Evolutionary conservation across 2,888 invertebrate species (phyloP).

Genomic region (Melinopterus prodromus): DNA sequence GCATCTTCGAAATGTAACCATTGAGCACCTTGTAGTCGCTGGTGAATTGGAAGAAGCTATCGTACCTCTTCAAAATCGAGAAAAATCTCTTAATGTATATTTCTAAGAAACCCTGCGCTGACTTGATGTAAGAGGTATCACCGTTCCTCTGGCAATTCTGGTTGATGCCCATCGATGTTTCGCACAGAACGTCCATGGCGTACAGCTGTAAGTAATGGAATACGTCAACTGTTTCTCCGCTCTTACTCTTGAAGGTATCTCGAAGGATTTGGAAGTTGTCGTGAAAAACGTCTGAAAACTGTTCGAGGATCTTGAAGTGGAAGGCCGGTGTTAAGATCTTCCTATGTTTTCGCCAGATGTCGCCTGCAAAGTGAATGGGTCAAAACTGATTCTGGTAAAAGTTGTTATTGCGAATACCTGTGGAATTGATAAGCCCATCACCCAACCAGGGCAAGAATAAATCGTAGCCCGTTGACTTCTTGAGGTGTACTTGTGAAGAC

Average conservation of each 20-base stretch:
- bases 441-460: conserved; percentile 44
- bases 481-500: conserved; percentile 42
- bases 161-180: conserved; percentile 44
- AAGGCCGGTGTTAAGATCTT: conserved; percentile 62
- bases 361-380: conserved; percentile 28
- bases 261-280: conserved; percentile 61
- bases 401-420: conserved; percentile 34
- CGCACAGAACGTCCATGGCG: conserved; percentile 58
- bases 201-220: conserved; percentile 60
- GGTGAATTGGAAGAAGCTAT: conserved; percentile 41
- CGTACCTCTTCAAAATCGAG: conserved; percentile 41
- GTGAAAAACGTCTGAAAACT: conserved; percentile 57
- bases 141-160: conserved; percentile 39
- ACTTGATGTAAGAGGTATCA: conserved; percentile 41
- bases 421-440: conserved; percentile 41
- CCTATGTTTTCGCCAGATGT: conserved; percentile 59
- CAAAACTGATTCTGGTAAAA: conserved; percentile 6
- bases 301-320: conserved; percentile 60
- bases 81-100: conserved; percentile 43
- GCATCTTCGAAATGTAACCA: conserved; percentile 37
- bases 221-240: conserved; percentile 54
- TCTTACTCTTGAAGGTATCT: conserved; percentile 43
- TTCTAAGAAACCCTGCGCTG: conserved; percentile 39
- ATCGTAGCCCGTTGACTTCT: conserved; percentile 44
- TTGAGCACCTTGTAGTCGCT: conserved; percentile 38